phyloP scores from a whole-genome alignment of 2,888 invertebrate genomes.

The Amblyjoppa proteus region DNA sequence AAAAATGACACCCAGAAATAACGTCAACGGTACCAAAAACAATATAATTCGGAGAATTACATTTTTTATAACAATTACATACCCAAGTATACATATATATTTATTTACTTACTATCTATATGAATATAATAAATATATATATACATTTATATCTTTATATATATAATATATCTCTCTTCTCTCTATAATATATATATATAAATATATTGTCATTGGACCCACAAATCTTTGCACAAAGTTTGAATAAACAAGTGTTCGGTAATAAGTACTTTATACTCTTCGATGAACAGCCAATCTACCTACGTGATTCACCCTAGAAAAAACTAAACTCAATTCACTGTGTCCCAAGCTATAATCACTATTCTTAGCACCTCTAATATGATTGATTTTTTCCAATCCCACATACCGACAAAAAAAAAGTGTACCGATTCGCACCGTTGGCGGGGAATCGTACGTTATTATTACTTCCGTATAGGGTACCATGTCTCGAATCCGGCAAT shows the following conservation, averaged over 20 bases:
- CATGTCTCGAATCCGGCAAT: conserved; percentile 7
- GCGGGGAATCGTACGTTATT: background rate
- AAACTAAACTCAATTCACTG: background rate
- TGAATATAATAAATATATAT: background rate
- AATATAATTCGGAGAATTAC: background rate
- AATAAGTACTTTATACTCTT: background rate
- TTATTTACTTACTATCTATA: background rate
- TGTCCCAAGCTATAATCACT: background rate
- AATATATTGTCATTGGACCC: conserved; percentile 21
- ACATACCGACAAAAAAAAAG: too few relatives aligned
- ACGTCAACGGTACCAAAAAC: background rate
- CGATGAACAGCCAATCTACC: background rate
- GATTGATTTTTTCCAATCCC: background rate
- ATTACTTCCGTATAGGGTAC: background rate
- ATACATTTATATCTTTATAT: background rate
- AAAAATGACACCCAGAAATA: background rate
- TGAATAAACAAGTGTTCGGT: background rate
- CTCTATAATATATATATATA: background rate
- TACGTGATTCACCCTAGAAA: background rate
- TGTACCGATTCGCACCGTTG: too few relatives aligned
- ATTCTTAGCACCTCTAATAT: background rate
- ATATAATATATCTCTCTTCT: background rate
- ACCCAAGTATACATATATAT: conserved; percentile 1
- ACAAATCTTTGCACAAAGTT: conserved; percentile 24
- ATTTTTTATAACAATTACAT: conserved; percentile 6